Percentiles rank a stretch among this genome's conserved stretches.
Conservation (phyloP, 2,888 invertebrate species). For the Ypsolopha scabrella region DNA sequence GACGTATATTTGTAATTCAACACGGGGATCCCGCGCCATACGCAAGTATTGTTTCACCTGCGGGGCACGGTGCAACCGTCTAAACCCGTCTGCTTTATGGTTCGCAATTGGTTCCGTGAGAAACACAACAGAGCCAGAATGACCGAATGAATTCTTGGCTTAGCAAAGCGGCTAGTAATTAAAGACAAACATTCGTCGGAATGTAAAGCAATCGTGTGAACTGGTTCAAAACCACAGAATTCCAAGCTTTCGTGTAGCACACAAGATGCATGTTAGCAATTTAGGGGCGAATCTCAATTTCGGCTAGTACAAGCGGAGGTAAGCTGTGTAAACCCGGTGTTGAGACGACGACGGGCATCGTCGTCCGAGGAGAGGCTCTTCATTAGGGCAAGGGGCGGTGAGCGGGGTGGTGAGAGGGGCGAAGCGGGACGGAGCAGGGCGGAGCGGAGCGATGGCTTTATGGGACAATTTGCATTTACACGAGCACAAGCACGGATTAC, state of each 20-base stretch:
- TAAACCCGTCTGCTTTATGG: constrained; percentile 2
- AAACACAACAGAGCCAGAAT: neutral
- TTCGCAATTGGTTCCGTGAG: neutral
- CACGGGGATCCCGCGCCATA: constrained; percentile 33
- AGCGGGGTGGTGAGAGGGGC: constrained; percentile 11
- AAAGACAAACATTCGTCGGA: neutral
- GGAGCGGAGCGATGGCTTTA: constrained; percentile 51
- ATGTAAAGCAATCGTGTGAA: neutral
- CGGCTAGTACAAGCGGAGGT: constrained; percentile 1
- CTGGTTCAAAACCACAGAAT: too few species aligned
- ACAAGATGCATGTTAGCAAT: constrained; percentile 4
- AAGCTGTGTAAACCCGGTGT: constrained; percentile 24
- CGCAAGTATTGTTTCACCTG: constrained; percentile 61
- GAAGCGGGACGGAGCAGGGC: constrained; percentile 23
- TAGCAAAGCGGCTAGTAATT: too few species aligned
- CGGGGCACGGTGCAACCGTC: constrained; percentile 6
- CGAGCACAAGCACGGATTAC: constrained; percentile 66
- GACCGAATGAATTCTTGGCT: neutral
- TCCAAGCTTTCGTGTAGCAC: neutral
- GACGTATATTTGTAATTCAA: constrained; percentile 61
- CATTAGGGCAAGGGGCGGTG: constrained; percentile 41
- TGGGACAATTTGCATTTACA: constrained; percentile 70
- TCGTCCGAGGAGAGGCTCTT: constrained; percentile 57
- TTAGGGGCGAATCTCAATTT: constrained; percentile 6
- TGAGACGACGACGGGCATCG: constrained; percentile 37